phyloP scores from a whole-genome alignment of 2,888 invertebrate species.

The Odontocerum albicorne region DNA sequence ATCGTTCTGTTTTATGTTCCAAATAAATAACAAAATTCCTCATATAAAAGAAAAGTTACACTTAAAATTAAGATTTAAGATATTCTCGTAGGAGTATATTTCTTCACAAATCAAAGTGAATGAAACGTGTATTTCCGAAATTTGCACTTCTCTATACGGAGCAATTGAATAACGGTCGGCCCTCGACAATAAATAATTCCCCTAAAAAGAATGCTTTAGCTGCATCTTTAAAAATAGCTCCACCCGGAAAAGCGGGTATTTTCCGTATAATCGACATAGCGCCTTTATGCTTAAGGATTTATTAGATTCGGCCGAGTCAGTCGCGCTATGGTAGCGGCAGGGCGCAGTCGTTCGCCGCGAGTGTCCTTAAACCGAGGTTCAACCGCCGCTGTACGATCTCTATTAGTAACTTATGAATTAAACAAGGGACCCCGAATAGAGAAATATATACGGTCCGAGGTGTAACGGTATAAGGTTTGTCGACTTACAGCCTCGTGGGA shows the following conservation, averaged over 20 bases:
- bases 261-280: constrained; percentile 6
- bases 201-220: not conserved
- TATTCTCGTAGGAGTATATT: too few relatives aligned
- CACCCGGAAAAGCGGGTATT: constrained; percentile 7
- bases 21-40: too few relatives aligned
- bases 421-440: not conserved
- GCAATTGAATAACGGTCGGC: too few relatives aligned
- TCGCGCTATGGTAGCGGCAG: constrained; percentile 7
- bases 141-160: too few relatives aligned
- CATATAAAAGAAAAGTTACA: constrained; percentile 2
- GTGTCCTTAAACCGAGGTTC: not conserved
- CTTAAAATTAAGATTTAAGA: too few relatives aligned
- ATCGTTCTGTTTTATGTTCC: too few relatives aligned
- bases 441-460: constrained; percentile 7
- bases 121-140: too few relatives aligned
- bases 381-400: not conserved
- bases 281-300: constrained; percentile 15
- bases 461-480: constrained; percentile 9
- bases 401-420: constrained; percentile 9
- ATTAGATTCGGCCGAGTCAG: constrained; percentile 8
- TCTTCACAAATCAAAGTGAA: too few relatives aligned
- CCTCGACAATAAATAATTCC: not conserved
- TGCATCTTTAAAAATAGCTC: not conserved
- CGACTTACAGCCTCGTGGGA: constrained; percentile 1
- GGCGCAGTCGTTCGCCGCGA: constrained; percentile 5